Evolutionary conservation across 1,140 invertebrate species (phyloP).

Genomic region (Plodia interpunctella): DNA sequence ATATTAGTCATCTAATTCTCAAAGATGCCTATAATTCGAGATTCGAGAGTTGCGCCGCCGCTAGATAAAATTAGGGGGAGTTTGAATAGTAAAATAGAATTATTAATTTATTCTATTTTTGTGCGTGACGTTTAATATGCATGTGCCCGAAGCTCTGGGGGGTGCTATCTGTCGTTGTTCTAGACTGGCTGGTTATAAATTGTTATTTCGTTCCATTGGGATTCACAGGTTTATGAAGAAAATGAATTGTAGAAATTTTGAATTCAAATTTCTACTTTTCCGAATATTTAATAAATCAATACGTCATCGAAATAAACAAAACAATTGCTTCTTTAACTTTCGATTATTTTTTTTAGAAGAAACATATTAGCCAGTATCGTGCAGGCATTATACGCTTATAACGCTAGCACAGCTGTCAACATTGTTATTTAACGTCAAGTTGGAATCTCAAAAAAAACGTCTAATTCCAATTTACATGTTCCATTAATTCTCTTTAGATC

Average conservation of each 20-base stretch:
- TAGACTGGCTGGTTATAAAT: background rate
- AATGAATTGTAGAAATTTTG: background rate
- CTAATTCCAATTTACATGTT: background rate
- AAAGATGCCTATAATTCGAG: slow-evolving; percentile 7
- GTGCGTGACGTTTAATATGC: slow-evolving; percentile 55
- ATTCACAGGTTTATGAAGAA: background rate
- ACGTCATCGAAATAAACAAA: too few relatives aligned
- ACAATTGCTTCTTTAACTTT: too few relatives aligned
- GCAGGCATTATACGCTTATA: too few relatives aligned
- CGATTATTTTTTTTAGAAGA: too few relatives aligned
- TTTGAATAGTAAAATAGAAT: slow-evolving; percentile 52
- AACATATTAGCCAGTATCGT: too few relatives aligned
- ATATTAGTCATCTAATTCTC: background rate
- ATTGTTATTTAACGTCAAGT: too few relatives aligned
- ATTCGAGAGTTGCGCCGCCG: slow-evolving; percentile 9
- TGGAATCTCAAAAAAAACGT: too few relatives aligned
- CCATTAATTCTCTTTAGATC: background rate
- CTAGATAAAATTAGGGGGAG: slow-evolving; percentile 28
- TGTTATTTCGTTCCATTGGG: slow-evolving; percentile 2
- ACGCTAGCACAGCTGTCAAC: too few relatives aligned
- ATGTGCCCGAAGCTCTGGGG: slow-evolving; percentile 19
- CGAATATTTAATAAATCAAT: background rate
- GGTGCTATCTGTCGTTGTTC: background rate
- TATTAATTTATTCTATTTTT: slow-evolving; percentile 60
- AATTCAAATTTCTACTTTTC: slow-evolving; percentile 18